Base-by-base conservation (phyloP, 2,888 invertebrate genomes). In the Nemurella pictetii region DNA sequence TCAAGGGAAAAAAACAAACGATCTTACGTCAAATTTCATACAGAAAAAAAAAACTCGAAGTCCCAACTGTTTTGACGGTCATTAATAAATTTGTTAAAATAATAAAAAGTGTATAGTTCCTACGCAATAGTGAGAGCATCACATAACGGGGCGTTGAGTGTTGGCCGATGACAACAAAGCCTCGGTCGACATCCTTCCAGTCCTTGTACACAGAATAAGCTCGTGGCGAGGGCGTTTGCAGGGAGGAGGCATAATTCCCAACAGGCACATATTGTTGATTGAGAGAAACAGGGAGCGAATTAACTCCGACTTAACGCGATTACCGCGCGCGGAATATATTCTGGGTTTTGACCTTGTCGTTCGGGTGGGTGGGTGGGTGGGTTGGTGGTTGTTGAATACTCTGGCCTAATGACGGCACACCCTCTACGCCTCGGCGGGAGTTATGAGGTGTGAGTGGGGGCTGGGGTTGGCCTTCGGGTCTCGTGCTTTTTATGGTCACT, bases 271-370 rank as follows among this genome's bases (percentile, higher is more conserved):
- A 78, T 78, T 78, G 78, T 78, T 78, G 78, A 78, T 78, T 78
- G 35, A 36, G 36, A 81, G 36, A 81, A 81, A 81, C 80, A 30
- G 27, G 80, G 35, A 81, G 36, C 32, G 32, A 81, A 32, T 36
- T 36, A 81, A 32, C 80, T n/a, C 32, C 35, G 80, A 81, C 80
- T 81, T 81, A 81, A 81, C 36, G 32, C 80, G 80, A 81, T 81
- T 81, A 81, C 25, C 55, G 12, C 12, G 12, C 12, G n/a, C 32
- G 35, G 80, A 30, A 81, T 81, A 35, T 81, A 81, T 81, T 81
- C 80, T 32, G 35, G 80, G 80, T 30, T 81, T n/a, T 81, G 80
- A 81, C 80, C 80, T 26, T 35, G 35, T 35, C 80, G 29, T 35
- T 20, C 2, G 9, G 3, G 55, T 7, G 9, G 55, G 55, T n/a